Base-by-base conservation (phyloP, 2,888 invertebrate species). In the Lasioglossum marginatum region DNA sequence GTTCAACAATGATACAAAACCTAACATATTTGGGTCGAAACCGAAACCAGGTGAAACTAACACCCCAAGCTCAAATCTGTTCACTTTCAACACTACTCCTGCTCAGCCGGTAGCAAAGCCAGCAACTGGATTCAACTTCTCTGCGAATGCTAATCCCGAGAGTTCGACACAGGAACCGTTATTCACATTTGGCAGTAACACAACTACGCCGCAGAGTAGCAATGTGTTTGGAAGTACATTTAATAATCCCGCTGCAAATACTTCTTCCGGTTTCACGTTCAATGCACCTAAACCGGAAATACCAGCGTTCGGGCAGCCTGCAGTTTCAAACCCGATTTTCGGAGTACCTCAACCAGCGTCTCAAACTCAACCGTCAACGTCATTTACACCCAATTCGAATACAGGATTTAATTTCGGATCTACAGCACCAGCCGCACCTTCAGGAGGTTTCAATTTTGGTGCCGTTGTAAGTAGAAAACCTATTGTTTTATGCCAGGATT, bases 331-430 rank as follows among this genome's bases (percentile, higher is more conserved):
- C 12, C 82, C 93, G 8, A 90, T 95, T 77, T 95, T 95, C 77
- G 94, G 93, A 16, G 82, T 91, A 0, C 87, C 92, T 16, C 89
- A 85, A 31, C 10, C 81, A 19, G 79, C 80, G 52, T 34, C 91
- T 70, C 87, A 88, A 76, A 87, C 88, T 87, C 87, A 87, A 87
- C 83, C 86, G 72, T 77, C 90, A 3, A 81, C 92, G 5, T 82
- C 92, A 0, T 92, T 91, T 48, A 78, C 86, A 16, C 85, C 92
- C 57, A 79, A 87, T n/a, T 73, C 90, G 23, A 87, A 87, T 40
- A 60, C 93, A 63, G 94, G 92, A 83, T 95, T 94, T 82, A 94
- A 90, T 87, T 94, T 94, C 75, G 92, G 92, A 27, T 82, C 94
- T 80, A 81, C 94, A 78, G 82, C 93, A 76, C 71, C 94, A 87